A percentile compares a stretch with the other conserved stretches of the same genome.
Conservation (phyloP, 2,113 vertebrate genomes). For the Egretta garzetta region DNA sequence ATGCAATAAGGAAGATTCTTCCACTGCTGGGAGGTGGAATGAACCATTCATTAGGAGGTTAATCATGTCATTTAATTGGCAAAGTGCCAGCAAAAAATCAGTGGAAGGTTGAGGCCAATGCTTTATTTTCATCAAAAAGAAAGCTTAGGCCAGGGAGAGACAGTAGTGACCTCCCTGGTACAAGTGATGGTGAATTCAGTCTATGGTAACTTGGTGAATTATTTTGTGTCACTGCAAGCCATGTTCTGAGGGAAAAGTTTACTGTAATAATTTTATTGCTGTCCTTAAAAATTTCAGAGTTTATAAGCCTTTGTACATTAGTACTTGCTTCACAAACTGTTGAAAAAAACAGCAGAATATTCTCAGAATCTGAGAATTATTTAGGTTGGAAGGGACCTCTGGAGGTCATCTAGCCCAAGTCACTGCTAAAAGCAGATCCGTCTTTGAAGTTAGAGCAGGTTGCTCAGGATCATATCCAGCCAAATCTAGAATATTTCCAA, state of each 20-base stretch:
- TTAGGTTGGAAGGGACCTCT: constrained; percentile 2
- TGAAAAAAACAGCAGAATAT: constrained; percentile 3
- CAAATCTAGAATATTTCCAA: constrained; percentile 22
- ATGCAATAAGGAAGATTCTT: not conserved
- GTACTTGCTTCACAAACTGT: not conserved
- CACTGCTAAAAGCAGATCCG: not conserved
- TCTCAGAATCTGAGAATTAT: constrained; percentile 19
- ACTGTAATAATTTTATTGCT: not conserved
- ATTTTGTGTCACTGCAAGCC: not conserved
- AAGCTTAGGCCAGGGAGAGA: not conserved
- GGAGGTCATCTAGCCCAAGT: not conserved
- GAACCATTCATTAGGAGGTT: not conserved
- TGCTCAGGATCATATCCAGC: not conserved
- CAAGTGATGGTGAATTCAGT: not conserved
- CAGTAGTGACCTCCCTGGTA: not conserved
- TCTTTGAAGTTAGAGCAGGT: constrained; percentile 29
- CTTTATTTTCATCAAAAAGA: not conserved
- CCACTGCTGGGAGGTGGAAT: not conserved
- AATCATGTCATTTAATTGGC: not conserved
- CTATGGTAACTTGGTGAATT: not conserved
- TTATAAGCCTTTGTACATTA: not conserved
- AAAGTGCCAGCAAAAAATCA: not conserved
- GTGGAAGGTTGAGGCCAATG: not conserved
- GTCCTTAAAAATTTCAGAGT: not conserved
- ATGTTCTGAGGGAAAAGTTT: not conserved